A percentile compares a stretch with the other conserved stretches of the same genome.
Evolutionary conservation across 2,113 vertebrate genomes (phyloP).

Genomic region (Corynorhinus townsendii): DNA sequence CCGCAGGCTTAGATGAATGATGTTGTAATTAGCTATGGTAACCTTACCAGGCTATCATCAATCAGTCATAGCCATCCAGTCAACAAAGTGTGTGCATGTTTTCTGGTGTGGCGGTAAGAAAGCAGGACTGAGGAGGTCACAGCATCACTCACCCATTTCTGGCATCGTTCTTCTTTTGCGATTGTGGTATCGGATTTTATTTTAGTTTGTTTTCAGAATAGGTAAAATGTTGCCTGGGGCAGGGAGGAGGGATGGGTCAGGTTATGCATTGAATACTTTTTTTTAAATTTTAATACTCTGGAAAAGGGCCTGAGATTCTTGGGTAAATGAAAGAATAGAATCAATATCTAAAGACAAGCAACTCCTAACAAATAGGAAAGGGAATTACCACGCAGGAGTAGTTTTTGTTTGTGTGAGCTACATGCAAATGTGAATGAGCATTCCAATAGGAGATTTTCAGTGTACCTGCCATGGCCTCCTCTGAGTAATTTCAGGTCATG

Average conservation of each 20-base stretch:
- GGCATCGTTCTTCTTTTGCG: neutral
- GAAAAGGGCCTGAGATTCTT: neutral
- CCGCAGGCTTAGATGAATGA: conserved; percentile 60
- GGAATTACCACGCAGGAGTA: neutral
- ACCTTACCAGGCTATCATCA: conserved; percentile 53
- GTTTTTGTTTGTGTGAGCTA: neutral
- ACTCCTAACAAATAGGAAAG: neutral
- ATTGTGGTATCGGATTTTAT: neutral
- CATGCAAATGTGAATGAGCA: neutral
- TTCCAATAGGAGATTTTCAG: neutral
- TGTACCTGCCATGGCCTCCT: neutral
- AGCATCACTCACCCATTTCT: neutral
- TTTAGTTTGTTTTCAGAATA: conserved; percentile 28
- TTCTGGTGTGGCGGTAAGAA: neutral
- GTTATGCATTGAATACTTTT: neutral
- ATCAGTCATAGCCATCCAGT: conserved; percentile 49
- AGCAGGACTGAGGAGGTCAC: conserved; percentile 10
- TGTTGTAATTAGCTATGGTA: conserved; percentile 68
- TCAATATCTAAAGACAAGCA: neutral
- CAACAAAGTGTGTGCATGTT: neutral
- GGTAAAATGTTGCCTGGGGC: neutral
- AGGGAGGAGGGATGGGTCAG: neutral
- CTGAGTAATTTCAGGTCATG: neutral
- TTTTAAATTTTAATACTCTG: neutral
- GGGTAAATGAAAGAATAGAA: conserved; percentile 29